Conservation (phyloP, 1,140 invertebrate species). For the Drosophila guanche region DNA sequence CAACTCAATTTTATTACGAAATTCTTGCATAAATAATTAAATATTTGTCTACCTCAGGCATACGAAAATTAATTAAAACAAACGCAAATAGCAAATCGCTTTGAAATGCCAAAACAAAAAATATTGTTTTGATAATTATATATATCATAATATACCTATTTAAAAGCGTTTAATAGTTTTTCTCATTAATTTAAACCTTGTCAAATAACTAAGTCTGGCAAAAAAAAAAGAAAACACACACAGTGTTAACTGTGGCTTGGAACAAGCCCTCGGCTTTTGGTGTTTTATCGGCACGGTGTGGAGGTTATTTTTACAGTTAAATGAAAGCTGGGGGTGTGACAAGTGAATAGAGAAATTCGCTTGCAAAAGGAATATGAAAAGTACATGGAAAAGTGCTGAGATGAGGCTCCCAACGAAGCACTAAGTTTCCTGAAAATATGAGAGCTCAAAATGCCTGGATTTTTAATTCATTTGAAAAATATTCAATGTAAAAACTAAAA, state of each 20-base stretch:
- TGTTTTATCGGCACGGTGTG: constrained; percentile 54
- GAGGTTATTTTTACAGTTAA: constrained; percentile 33
- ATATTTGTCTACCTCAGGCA: not conserved
- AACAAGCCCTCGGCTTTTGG: constrained; percentile 37
- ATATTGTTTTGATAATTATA: constrained; percentile 19
- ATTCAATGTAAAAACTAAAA: too few relatives aligned
- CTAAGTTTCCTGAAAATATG: too few relatives aligned
- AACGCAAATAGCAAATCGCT: constrained; percentile 4
- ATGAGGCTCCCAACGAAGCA: too few relatives aligned
- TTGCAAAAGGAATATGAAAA: too few relatives aligned
- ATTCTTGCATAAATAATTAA: too few relatives aligned
- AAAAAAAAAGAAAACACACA: not conserved
- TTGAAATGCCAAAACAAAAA: constrained; percentile 9
- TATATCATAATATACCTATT: not conserved
- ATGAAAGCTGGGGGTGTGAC: constrained; percentile 1
- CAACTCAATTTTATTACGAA: too few relatives aligned
- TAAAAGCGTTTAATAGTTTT: constrained; percentile 18
- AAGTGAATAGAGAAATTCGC: not conserved
- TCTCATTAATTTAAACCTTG: constrained; percentile 37
- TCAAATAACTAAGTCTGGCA: constrained; percentile 37
- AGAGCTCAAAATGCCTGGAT: constrained; percentile 17
- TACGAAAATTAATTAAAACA: constrained; percentile 8
- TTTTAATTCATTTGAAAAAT: constrained; percentile 13
- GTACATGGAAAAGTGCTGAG: too few relatives aligned
- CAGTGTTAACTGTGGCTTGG: constrained; percentile 7